Evolutionary conservation across 2,888 invertebrate genomes (phyloP), one percentile per base, ranked within the genome.

Genomic region (Gasteruption jaculator): DNA sequence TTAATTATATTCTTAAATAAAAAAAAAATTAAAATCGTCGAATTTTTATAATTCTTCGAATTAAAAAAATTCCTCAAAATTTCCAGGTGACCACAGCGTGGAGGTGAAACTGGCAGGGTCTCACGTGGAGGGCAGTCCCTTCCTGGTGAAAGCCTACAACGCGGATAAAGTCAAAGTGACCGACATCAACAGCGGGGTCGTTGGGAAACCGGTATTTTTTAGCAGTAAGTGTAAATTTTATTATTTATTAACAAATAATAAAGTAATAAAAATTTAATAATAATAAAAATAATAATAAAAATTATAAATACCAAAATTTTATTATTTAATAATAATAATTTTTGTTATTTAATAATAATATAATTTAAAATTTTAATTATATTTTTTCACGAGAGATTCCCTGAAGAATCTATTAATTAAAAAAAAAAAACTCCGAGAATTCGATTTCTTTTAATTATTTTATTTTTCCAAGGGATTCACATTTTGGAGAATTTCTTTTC

Each of bases 71-170:
- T 32, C 11, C 20, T 18, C 14, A 8, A 16, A 35, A 48, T 37
- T 43, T 43, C 11, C 40, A 79, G 80, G 81, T 22, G 95, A 95
- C 72, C 92, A 93, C 65, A 91, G 91, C 50, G 88, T 93, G 32
- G 92, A 93, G 75, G 86, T 86, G 45, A 76, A 74, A 48, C 59
- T 79, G 27, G 73, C 70, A 20, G 87, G 85, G 26, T 85, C 87
- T 1, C 89, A 90, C 56, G 88, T 96, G 0, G 91, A 90, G 65
- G 96, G 95, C 33, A 93, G 93, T 65, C 97, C 97, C 10, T 96
- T 96, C 70, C 75, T 92, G 19, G 86, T 94, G 39, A 95, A 96
- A 68, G 95, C 94, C 6, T 99, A 94, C 73, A 95, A 97, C 62
- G 91, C 95, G 0, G 85, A 85, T 50, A 85, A 91, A 65, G 96